Base-by-base conservation (phyloP, 2,888 invertebrate species). In the Lamproptera curius region DNA sequence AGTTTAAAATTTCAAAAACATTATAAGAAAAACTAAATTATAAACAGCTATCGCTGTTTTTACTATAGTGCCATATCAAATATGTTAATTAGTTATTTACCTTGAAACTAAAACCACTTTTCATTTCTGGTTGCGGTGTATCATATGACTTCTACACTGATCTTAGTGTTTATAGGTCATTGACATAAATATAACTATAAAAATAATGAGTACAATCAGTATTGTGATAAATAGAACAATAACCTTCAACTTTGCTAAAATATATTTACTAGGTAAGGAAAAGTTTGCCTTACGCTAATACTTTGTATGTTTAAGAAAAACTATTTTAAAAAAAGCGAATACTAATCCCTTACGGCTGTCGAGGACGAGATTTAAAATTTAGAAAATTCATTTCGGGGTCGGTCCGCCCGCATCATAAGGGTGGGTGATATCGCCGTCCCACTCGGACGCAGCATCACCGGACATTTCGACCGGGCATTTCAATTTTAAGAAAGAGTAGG, bases 381-480 rank as follows among this genome's bases (percentile, higher is more conserved):
- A 74, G 74, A 80, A 76, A 77, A 74, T 76, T 76, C 74, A 77
- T 78, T 77, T 84, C 76, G 80, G 76, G 74, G 81, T 75, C 72
- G 68, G 76, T 74, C 80, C 77, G 80, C 83, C 85, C 86, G 87
- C 83, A 84, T 80, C 76, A 81, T 81, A 81, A 83, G 86, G 85
- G 86, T 85, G 84, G 86, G 80, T 80, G 83, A 75, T 86, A 86
- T 84, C 78, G 85, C 86, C 72, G 59, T 87, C 86, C 85, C 67
- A 79, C 86, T 87, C 86, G 86, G 86, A 86, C 87, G 81, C 85
- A 86, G 86, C 87, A 81, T 86, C 86, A 81, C 88, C 84, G 88
- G 88, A 87, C 88, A 88, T 85, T 88, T 87, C 87, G 88, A 86
- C 87, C 88, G 87, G 87, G 87, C 88, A 87, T 88, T 88, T 88